A percentile compares a stretch with the other conserved stretches of the same genome.
Conservation (phyloP, 37 sponge, comb jelly and placozoan genomes). For the Tethya wilhelma region DNA sequence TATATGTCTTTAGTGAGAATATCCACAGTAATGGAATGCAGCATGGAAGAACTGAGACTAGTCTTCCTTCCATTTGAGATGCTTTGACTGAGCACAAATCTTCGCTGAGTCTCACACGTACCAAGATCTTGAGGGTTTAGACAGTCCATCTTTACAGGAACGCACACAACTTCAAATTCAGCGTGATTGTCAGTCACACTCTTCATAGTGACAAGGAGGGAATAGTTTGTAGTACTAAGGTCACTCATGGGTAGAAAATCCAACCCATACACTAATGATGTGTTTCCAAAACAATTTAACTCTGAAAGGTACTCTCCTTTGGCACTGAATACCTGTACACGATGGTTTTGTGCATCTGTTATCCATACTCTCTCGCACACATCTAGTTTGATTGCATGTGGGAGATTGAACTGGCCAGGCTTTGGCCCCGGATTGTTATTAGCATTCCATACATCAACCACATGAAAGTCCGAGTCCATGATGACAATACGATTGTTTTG, state of each 20-base stretch:
- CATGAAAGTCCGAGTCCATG: neutral
- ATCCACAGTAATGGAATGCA: constrained; percentile 45
- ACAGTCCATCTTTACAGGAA: neutral
- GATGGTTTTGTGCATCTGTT: constrained; percentile 34
- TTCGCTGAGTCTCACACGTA: constrained; percentile 3
- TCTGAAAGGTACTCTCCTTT: constrained; percentile 34
- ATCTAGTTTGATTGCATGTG: constrained; percentile 32
- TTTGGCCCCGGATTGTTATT: constrained; percentile 14
- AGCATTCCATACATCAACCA: constrained; percentile 43
- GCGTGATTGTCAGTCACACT: constrained; percentile 1
- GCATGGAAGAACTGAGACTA: constrained; percentile 10
- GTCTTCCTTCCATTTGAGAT: no score
- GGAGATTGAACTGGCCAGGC: constrained; percentile 46
- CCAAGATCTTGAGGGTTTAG: neutral
- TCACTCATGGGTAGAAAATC: constrained; percentile 27
- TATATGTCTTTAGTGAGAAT: neutral
- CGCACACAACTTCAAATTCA: neutral
- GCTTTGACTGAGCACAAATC: neutral
- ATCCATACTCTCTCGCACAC: constrained; percentile 47
- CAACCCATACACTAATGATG: constrained; percentile 33
- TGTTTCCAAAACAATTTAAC: constrained; percentile 36
- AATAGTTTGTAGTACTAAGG: neutral
- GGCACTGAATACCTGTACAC: constrained; percentile 15
- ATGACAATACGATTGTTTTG: constrained; percentile 41
- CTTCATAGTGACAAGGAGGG: constrained; percentile 8